Base-by-base conservation (phyloP, 1,140 invertebrate species). In the Campoletis sonorensis region DNA sequence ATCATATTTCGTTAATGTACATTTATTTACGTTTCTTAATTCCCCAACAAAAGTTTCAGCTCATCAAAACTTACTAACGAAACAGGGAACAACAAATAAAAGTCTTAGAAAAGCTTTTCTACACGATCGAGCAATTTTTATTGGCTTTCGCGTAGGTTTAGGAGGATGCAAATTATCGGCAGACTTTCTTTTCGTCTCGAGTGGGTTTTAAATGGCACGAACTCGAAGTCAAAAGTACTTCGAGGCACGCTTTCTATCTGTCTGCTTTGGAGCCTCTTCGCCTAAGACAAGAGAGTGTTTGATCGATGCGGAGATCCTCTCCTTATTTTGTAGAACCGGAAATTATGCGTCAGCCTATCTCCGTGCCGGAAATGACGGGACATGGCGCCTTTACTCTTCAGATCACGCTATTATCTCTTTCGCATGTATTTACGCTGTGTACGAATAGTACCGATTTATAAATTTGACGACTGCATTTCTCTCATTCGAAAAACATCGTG, bases 281-380 rank as follows among this genome's bases (percentile, higher is more conserved):
- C 5, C 67, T n/a, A 18, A 70, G 79, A 71, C 82, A 84, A 82
- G 79, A 80, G 82, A 87, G 79, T 91, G 91, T 92, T 92, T 92
- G 91, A 92, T 92, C 91, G 91, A 92, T 92, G 82, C 77, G 88
- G 88, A 45, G 40, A 90, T 92, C 86, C 85, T 84, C 82, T 83
- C 30, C 26, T 70, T 70, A 70, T 70, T 83, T 30, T 26, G 85
- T 89, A 81, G 85, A 87, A 86, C 87, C 90, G 91, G 91, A 92
- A 92, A 92, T 92, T 92, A 92, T 91, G 90, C 91, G 91, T 92
- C 91, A 91, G 89, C 88, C 89, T 89, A 89, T 91, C 89, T 87
- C 81, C 85, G 86, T 81, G 86, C 80, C 87, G 88, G 89, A 90
- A 91, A 88, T 88, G 87, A 90, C 88, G 86, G 30, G 71, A 86